Conservation (phyloP, 2,888 invertebrate genomes). For the Rhynchonema sp. region DNA sequence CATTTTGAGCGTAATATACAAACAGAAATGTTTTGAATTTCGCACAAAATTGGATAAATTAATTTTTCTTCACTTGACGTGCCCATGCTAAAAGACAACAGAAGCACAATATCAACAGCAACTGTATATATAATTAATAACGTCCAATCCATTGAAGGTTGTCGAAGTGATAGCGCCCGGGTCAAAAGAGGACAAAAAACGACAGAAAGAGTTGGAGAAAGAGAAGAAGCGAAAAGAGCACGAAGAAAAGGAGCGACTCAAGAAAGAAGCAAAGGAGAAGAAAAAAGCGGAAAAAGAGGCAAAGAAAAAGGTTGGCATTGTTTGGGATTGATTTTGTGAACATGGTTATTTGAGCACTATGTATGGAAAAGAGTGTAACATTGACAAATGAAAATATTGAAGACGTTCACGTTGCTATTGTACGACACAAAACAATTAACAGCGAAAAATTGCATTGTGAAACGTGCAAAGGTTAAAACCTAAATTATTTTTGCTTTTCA, state of each 20-base stretch:
- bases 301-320: neutral
- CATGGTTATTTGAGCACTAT: neutral
- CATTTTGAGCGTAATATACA: too few species aligned
- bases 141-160: too few species aligned
- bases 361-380: too few species aligned
- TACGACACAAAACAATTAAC: neutral
- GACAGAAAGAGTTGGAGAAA: neutral
- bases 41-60: too few species aligned
- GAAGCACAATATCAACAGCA: too few species aligned
- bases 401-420: neutral
- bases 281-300: neutral
- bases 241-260: constrained; percentile 8
- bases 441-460: too few species aligned
- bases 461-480: too few species aligned
- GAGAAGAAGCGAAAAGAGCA: neutral
- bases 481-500: neutral
- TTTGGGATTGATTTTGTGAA: neutral
- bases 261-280: constrained; percentile 10
- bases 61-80: too few species aligned
- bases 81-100: too few species aligned
- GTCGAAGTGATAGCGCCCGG: neutral
- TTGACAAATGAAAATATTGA: too few species aligned
- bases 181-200: neutral
- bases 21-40: too few species aligned
- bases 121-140: too few species aligned